Conservation (phyloP, 2,113 vertebrate genomes). For the Sphyrna mokarran region DNA sequence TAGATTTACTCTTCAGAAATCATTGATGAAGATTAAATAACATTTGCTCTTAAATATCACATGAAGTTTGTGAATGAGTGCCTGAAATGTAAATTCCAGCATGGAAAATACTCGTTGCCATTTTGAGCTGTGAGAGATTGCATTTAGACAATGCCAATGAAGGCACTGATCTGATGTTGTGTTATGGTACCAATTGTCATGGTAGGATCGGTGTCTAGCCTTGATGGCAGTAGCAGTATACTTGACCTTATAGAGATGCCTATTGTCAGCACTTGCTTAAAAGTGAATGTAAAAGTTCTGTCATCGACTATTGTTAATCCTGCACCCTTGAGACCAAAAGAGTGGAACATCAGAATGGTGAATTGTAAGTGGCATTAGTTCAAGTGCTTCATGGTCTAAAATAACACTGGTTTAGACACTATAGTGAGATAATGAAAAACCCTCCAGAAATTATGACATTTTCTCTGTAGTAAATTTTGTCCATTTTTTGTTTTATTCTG, state of each 20-base stretch:
- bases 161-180: slow-evolving; percentile 7
- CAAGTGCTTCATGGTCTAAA: slow-evolving; percentile 27
- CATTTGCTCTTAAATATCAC: neutral
- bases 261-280: slow-evolving; percentile 17
- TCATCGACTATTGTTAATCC: slow-evolving; percentile 24
- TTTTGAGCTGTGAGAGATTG: neutral
- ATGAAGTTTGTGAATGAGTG: neutral
- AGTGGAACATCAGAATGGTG: slow-evolving; percentile 28
- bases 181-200: slow-evolving; percentile 28
- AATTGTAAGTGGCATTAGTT: slow-evolving; percentile 31
- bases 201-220: neutral
- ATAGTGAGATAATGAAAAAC: slow-evolving; percentile 36
- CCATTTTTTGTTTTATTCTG: slow-evolving; percentile 23
- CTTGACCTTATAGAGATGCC: slow-evolving; percentile 22
- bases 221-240: slow-evolving; percentile 1
- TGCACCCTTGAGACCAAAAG: slow-evolving; percentile 32
- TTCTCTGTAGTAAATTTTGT: slow-evolving; percentile 34
- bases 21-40: neutral
- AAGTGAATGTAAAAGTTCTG: slow-evolving; percentile 28
- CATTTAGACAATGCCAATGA: neutral
- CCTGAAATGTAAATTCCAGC: neutral
- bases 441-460: slow-evolving; percentile 36
- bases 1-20: neutral
- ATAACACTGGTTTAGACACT: slow-evolving; percentile 34
- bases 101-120: neutral